These are phyloP conservation scores for Thalassoma bifasciatum DNA, from an alignment of 2,113 vertebrate genomes.

Conservation along the genomic window DNA sequence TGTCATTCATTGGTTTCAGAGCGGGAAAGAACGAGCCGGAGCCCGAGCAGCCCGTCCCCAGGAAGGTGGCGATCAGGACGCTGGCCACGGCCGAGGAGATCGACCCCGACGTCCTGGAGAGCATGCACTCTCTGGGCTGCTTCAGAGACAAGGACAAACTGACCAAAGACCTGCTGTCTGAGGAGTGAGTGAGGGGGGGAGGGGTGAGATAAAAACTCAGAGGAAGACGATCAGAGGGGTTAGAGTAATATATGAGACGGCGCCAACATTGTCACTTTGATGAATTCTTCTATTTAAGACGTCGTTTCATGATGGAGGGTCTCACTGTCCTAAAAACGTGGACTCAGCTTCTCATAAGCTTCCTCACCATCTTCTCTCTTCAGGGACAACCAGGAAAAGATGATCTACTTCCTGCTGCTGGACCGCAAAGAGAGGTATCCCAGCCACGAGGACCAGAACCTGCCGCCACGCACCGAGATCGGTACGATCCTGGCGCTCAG, in stretches of 20 bases:
- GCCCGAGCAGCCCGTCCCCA: slow-evolving; percentile 94
- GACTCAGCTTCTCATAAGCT: neutral
- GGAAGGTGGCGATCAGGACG: slow-evolving; percentile 95
- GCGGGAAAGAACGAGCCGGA: slow-evolving; percentile 98
- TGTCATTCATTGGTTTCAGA: slow-evolving; percentile 86
- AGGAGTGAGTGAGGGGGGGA: slow-evolving; percentile 96
- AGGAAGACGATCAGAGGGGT: slow-evolving; percentile 17
- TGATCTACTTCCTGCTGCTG: slow-evolving; percentile 98
- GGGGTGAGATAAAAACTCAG: neutral
- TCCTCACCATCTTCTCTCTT: slow-evolving; percentile 18
- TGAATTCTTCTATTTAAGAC: slow-evolving; percentile 44
- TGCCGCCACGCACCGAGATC: slow-evolving; percentile 94
- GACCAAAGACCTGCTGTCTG: slow-evolving; percentile 95
- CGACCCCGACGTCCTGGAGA: slow-evolving; percentile 98
- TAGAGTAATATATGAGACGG: neutral
- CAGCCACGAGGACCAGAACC: slow-evolving; percentile 97
- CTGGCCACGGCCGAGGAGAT: slow-evolving; percentile 94
- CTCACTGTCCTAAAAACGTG: neutral
- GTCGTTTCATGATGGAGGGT: slow-evolving; percentile 34
- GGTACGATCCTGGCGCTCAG: slow-evolving; percentile 81
- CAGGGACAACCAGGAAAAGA: slow-evolving; percentile 99
- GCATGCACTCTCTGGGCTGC: slow-evolving; percentile 99
- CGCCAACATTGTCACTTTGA: slow-evolving; percentile 46
- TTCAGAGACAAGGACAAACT: slow-evolving; percentile 98
- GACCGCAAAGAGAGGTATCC: slow-evolving; percentile 98